Percentiles rank a stretch among this genome's conserved stretches.
Conservation (phyloP, 1,140 invertebrate species). For the Drosophila pseudoananassae region DNA sequence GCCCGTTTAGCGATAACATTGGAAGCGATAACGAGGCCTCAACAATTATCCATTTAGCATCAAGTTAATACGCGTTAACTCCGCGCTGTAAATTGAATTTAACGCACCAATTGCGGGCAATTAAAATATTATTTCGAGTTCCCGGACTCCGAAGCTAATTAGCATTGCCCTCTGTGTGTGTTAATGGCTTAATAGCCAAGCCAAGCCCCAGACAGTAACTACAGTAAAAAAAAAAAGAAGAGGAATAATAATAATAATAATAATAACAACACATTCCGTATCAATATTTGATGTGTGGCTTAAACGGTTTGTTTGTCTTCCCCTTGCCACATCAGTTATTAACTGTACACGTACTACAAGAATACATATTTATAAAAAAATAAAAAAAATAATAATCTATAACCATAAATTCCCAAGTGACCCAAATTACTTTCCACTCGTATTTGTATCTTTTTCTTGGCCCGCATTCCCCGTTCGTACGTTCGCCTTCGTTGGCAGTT, state of each 20-base stretch:
- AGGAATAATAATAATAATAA: neutral
- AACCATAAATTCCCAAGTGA: constrained; percentile 41
- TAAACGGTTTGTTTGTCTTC: constrained; percentile 39
- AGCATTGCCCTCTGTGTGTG: constrained; percentile 32
- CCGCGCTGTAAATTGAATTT: constrained; percentile 24
- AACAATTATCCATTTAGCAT: constrained; percentile 1
- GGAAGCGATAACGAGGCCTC: constrained; percentile 10
- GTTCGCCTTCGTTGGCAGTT: neutral
- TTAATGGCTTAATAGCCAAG: constrained; percentile 36
- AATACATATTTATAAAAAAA: no score
- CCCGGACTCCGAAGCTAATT: constrained; percentile 22
- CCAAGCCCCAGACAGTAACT: neutral
- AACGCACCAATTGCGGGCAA: constrained; percentile 43
- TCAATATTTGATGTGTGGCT: constrained; percentile 28
- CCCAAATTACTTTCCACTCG: constrained; percentile 24
- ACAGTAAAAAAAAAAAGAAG: neutral
- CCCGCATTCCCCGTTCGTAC: constrained; percentile 2
- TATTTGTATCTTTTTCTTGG: neutral
- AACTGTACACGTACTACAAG: constrained; percentile 46
- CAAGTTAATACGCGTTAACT: constrained; percentile 12
- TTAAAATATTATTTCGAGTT: constrained; percentile 39
- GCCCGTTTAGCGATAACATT: neutral
- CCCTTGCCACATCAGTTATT: constrained; percentile 1
- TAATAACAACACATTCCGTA: constrained; percentile 10
- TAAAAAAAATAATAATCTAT: no score